A percentile compares a stretch with the other conserved stretches of the same genome.
Evolutionary conservation across 2,113 vertebrate species (phyloP).

Genomic region (Hepsetus odoe): DNA sequence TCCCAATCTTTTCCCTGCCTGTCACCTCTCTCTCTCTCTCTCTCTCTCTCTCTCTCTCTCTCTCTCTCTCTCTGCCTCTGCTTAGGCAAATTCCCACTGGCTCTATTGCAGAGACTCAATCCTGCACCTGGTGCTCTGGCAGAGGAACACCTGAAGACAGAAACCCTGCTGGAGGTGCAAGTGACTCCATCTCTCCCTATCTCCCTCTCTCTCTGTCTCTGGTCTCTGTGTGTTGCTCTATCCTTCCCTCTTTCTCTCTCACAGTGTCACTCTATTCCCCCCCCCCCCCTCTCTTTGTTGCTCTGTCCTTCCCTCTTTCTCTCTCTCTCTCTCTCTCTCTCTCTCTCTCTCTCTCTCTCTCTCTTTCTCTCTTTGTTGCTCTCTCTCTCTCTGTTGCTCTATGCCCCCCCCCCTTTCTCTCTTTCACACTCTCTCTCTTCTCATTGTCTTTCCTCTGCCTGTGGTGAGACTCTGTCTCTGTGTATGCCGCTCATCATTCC

Average conservation of each 20-base stretch:
- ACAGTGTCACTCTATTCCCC: neutral
- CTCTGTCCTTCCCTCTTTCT: neutral
- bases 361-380: constrained; percentile 1
- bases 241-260: constrained; percentile 16
- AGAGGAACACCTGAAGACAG: constrained; percentile 48
- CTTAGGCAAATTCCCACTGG: constrained; percentile 29
- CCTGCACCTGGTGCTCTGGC: constrained; percentile 51
- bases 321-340: neutral
- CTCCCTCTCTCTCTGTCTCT: too few species aligned
- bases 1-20: neutral
- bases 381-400: constrained; percentile 13
- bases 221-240: too few species aligned
- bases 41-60: neutral
- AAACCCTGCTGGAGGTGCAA: constrained; percentile 44
- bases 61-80: constrained; percentile 18
- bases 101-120: constrained; percentile 18
- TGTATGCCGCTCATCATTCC: constrained; percentile 12
- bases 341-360: neutral
- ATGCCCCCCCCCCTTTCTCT: neutral
- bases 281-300: neutral
- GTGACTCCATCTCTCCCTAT: constrained; percentile 32
- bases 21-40: neutral
- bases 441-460: neutral
- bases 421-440: neutral
- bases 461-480: constrained; percentile 21